Evolutionary conservation across 2,797 vertebrate species (phyloP), one percentile per base, ranked within the genome.

Genomic region (Rhabdophis nuchalis): DNA sequence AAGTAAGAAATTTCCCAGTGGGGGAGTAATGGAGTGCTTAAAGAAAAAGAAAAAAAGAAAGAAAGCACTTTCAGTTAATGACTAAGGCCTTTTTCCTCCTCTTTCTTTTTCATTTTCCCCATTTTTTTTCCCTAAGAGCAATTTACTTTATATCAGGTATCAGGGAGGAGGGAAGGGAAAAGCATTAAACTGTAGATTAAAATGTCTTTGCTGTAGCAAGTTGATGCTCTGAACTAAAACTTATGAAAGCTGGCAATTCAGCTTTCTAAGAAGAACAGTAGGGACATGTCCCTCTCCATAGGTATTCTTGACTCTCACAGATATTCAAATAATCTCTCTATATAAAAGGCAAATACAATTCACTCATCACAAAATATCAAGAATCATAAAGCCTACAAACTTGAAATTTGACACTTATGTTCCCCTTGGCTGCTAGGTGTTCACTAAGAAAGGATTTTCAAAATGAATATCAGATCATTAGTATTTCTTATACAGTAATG

Each of bases 1-100:
- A 97, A 97, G 92, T 96, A 96, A 97, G 95, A 97, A 97, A 96
- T 97, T 97, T 97, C 97, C 96, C 96, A 97, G 96, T 96, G 96
- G 93, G 94, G 95, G 95, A 96, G 95, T 97, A 97, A 97, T 97
- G 96, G 96, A 97, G 96, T 96, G 95, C 96, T 97, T 97, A 77
- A 97, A 96, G 25, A 97, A 96, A 97, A 96, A 77, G 1, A 77
- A 77, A 77, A 77, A 77, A 18, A 54, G 6, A 54, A 41, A 36
- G 41, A 82, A 94, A 91, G 96, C 96, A 95, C 94, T 97, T 97
- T 96, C 94, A 77, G 89, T 96, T 97, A 97, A 98, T 97, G 96
- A 97, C 96, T 97, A 96, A 97, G 96, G 95, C 96, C 95, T 97
- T 97, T 86, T 50, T 50, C 60, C 25, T 18, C 29, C 60, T 41